A percentile compares a stretch with the other conserved stretches of the same genome.
Evolutionary conservation across 2,113 vertebrate genomes (phyloP).

Genomic region (Jacana jacana): DNA sequence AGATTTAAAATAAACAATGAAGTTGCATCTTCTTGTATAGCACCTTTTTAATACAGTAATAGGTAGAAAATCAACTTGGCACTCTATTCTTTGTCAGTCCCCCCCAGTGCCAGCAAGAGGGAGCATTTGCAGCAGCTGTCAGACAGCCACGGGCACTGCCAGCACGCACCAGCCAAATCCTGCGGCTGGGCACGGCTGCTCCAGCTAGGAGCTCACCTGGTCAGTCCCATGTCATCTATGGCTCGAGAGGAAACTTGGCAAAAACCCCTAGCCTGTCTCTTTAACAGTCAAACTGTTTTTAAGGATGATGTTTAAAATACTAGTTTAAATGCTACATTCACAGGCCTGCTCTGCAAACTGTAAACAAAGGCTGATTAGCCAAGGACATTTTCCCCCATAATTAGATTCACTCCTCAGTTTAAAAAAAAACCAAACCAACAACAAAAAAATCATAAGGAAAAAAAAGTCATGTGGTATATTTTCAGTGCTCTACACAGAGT

Average conservation of each 20-base stretch:
- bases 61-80: background rate
- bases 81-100: background rate
- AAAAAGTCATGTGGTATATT: background rate
- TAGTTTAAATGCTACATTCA: conserved; percentile 14
- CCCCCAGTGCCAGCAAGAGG: background rate
- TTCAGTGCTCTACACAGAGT: background rate
- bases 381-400: conserved; percentile 2
- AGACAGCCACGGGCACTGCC: background rate
- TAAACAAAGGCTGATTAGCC: conserved; percentile 55
- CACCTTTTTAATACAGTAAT: background rate
- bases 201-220: background rate
- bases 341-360: background rate
- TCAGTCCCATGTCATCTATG: background rate
- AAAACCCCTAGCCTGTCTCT: background rate
- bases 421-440: background rate
- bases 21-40: no score
- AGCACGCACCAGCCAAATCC: background rate
- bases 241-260: background rate
- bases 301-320: background rate
- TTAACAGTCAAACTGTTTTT: background rate
- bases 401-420: background rate
- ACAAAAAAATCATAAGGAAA: background rate
- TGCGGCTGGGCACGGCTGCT: background rate
- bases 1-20: background rate
- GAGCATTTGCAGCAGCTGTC: background rate